Percentiles rank a stretch among this genome's conserved stretches.
Conservation (phyloP, 2,888 invertebrate genomes). For the Synanthedon andrenaeformis region DNA sequence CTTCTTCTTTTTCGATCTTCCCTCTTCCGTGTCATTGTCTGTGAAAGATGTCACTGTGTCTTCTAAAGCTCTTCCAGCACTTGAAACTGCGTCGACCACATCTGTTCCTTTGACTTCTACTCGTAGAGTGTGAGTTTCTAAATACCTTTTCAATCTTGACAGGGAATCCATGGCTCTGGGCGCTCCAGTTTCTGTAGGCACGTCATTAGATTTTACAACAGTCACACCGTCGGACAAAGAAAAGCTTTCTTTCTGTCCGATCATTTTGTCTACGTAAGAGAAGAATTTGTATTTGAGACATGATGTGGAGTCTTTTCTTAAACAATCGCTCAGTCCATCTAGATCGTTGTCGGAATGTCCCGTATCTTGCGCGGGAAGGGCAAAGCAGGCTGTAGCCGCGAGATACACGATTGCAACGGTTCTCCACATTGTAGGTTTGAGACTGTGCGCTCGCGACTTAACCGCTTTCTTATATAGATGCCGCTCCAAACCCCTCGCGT, state of each 20-base stretch:
- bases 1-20: constrained; percentile 87
- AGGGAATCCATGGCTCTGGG: constrained; percentile 80
- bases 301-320: constrained; percentile 85
- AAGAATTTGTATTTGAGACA: constrained; percentile 90
- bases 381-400: constrained; percentile 67
- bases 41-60: constrained; percentile 76
- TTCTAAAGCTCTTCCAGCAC: constrained; percentile 83
- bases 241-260: constrained; percentile 83
- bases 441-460: constrained; percentile 41
- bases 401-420: constrained; percentile 38
- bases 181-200: constrained; percentile 79
- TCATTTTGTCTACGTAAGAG: constrained; percentile 87
- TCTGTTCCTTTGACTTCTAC: constrained; percentile 88
- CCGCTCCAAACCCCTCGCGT: constrained; percentile 40
- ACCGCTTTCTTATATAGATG: constrained; percentile 46
- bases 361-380: constrained; percentile 79
- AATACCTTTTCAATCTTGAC: constrained; percentile 79
- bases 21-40: constrained; percentile 74
- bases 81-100: constrained; percentile 82
- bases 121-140: constrained; percentile 84
- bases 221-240: constrained; percentile 86
- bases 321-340: constrained; percentile 83
- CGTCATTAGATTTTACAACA: constrained; percentile 80
- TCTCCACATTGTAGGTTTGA: constrained; percentile 51
- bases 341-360: constrained; percentile 81